Evolutionary conservation across 2,888 invertebrate species (phyloP), one percentile per base, ranked within the genome.

Genomic region (Erynnis tages): DNA sequence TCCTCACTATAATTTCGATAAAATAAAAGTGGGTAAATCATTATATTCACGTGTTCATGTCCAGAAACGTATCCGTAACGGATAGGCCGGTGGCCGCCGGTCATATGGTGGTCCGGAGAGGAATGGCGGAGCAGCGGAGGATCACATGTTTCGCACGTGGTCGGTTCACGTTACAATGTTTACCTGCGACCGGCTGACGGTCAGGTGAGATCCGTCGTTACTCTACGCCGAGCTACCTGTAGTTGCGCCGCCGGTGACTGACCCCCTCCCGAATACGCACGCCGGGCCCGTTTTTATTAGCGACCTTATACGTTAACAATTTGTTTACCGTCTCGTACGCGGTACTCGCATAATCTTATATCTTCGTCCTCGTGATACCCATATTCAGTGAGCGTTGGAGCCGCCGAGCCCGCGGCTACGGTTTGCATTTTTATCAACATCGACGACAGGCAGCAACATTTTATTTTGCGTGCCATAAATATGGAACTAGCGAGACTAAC

Each of bases 351-450:
- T 55, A 50, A 52, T 47, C 37, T 58, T 48, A 41, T 46, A 3
- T n/a, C 41, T 29, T 41, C 52, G 34, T 53, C 56, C 58, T 48
- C 54, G 55, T 66, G 72, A 74, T 80, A 75, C 74, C 69, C 70
- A 79, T 81, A 82, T 82, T 79, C 78, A 69, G 76, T 64, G 71
- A 69, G 76, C 76, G 80, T 79, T 69, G 65, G 63, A 67, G 65
- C 61, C 66, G 63, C 62, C 67, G 62, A 71, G 79, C 85, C 82
- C 61, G 77, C 79, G 79, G 83, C 78, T 67, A 75, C 70, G 77
- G 83, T 85, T 86, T 86, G 87, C 85, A 87, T 89, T 88, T 88
- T 87, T 89, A 88, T 87, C 82, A 85, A 81, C 74, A 76, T 77
- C 78, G 81, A 73, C 75, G 80, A 81, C 79, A 77, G 71, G 75